A percentile compares a stretch with the other conserved stretches of the same genome.
These are phyloP conservation scores for Falco rusticolus DNA, from an alignment of 2,797 vertebrate species.

Conservation along the genomic window DNA sequence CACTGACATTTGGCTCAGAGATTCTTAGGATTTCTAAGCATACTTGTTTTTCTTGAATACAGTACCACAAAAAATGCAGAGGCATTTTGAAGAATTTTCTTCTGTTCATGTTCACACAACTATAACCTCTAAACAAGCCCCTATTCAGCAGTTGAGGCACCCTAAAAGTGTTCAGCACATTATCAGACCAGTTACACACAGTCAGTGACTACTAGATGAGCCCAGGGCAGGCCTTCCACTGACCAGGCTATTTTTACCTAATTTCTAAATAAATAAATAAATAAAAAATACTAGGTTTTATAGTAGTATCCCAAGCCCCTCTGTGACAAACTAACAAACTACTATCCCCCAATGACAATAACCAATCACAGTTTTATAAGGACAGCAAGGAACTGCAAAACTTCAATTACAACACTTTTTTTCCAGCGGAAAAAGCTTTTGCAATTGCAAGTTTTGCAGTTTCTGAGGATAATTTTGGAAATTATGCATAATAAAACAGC, in stretches of 20 bases:
- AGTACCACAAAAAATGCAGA: not conserved
- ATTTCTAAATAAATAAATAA: not conserved
- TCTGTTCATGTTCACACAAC: not conserved
- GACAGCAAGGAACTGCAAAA: not conserved
- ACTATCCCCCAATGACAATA: not conserved
- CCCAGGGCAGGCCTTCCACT: not conserved
- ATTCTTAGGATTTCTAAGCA: not conserved
- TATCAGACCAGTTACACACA: not conserved
- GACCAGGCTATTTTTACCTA: not conserved
- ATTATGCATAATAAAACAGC: not conserved
- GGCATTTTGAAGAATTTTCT: not conserved
- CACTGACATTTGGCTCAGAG: not conserved
- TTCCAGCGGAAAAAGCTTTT: too few relatives aligned
- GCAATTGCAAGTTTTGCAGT: not conserved
- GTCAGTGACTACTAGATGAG: not conserved
- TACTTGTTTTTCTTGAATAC: not conserved
- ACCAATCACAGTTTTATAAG: not conserved
- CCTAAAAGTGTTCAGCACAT: not conserved
- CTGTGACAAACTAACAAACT: not conserved
- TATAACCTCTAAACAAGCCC: not conserved
- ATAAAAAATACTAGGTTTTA: not conserved
- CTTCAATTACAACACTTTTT: not conserved
- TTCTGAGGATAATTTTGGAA: not conserved
- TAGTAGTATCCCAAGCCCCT: not conserved
- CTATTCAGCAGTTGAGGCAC: not conserved